Evolutionary conservation across 2,888 invertebrate species (phyloP), one percentile per base, ranked within the genome.

Genomic region (Chrysodeixis includens): DNA sequence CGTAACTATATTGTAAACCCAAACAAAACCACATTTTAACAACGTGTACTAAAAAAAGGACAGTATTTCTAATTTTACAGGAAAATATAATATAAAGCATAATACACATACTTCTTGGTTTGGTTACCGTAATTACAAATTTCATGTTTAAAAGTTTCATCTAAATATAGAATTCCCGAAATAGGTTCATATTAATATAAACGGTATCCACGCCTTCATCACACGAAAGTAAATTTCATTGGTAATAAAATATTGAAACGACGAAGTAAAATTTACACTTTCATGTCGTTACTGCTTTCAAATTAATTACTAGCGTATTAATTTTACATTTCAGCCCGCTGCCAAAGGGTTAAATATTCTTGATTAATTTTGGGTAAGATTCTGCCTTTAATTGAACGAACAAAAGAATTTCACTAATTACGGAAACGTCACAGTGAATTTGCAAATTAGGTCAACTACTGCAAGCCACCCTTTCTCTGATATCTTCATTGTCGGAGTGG

Each of bases 371-470:
- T 49, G 3, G 20, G 46, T 20, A 49, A 5, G 46, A 18, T 49
- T 49, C 1, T 20, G 9, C 18, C 18, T 49, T 49, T 20, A 20
- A 49, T 20, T 20, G 40, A 40, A 35, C 9, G 18, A 56, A 74
- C 64, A 62, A 69, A 74, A 64, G 67, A 51, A 49, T 66, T 69
- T 53, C 26, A 55, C 54, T 65, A 69, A 78, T 74, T 76, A 65
- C 59, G 22, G 51, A 62, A 67, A 62, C 59, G 61, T 66, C 66
- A 66, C 62, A 71, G 62, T 56, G 66, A 62, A 74, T 76, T 76
- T 71, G 51, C 57, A 78, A 80, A 80, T 74, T 76, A 66, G 78
- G 79, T 78, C 76, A 78, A 74, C 74, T 79, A 69, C 52, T 63
- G 44, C 49, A 57, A 57, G 56, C 32, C 72, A 77, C 79, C 72